Evolutionary conservation across 1,140 invertebrate species (phyloP).

Genomic region (Tetramorium alpestre): DNA sequence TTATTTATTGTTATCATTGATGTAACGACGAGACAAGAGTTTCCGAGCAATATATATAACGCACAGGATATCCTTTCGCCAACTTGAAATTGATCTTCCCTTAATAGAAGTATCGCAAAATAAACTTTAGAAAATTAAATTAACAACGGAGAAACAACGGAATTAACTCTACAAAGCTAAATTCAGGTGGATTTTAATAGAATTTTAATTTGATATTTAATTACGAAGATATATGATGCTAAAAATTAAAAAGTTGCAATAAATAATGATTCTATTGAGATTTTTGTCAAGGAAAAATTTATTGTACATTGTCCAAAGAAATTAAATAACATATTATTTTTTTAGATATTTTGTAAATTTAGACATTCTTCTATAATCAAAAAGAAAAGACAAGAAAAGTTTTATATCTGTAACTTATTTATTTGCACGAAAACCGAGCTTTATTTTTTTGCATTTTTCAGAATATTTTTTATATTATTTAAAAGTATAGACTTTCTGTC

Average conservation of each 20-base stretch:
- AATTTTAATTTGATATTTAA: slow-evolving; percentile 12
- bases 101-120: not conserved
- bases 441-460: not conserved
- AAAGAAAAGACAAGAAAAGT: not conserved
- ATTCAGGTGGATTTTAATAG: not conserved
- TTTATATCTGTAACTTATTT: not conserved
- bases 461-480: not conserved
- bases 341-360: not conserved
- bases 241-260: slow-evolving; percentile 1
- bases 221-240: not conserved
- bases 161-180: not conserved
- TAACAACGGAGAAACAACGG: not conserved
- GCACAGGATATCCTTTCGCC: not conserved
- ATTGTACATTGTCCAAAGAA: not conserved
- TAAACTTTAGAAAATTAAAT: not conserved
- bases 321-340: not conserved
- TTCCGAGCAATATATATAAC: not conserved
- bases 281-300: not conserved
- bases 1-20: not conserved
- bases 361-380: not conserved
- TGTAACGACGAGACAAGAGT: not conserved
- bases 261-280: not conserved
- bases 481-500: not conserved
- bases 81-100: not conserved
- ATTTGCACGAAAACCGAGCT: not conserved